phyloP scores from a whole-genome alignment of 2,888 invertebrate species.

The Zootermopsis nevadensis region DNA sequence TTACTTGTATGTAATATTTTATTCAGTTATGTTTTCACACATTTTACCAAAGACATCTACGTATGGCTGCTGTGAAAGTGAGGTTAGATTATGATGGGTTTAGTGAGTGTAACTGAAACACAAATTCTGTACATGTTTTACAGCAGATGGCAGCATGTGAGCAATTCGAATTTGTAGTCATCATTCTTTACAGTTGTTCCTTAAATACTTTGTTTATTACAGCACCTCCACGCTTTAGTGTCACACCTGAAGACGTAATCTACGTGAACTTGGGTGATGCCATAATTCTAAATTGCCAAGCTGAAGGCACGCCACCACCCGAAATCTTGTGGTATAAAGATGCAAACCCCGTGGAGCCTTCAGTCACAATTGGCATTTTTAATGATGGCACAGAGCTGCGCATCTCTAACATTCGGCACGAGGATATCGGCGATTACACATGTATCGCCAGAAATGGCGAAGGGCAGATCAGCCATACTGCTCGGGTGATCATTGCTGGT shows the following conservation, averaged over 20 bases:
- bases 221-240: slow-evolving; percentile 94
- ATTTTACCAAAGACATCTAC: too few relatives aligned
- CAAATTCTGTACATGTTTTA: too few relatives aligned
- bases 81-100: too few relatives aligned
- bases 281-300: slow-evolving; percentile 96
- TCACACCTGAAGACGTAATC: slow-evolving; percentile 95
- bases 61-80: too few relatives aligned
- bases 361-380: slow-evolving; percentile 88
- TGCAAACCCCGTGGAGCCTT: slow-evolving; percentile 89
- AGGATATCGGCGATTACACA: slow-evolving; percentile 96
- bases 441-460: slow-evolving; percentile 96
- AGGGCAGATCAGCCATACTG: slow-evolving; percentile 95
- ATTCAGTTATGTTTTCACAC: too few relatives aligned
- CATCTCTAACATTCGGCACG: slow-evolving; percentile 91
- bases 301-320: slow-evolving; percentile 95
- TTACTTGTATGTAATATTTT: too few relatives aligned
- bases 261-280: slow-evolving; percentile 97
- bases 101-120: too few relatives aligned
- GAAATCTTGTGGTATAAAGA: slow-evolving; percentile 97
- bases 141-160: too few relatives aligned
- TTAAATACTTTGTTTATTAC: slow-evolving; percentile 42
- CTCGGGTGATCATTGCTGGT: slow-evolving; percentile 94
- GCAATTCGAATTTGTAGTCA: too few relatives aligned
- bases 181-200: too few relatives aligned
- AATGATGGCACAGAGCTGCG: slow-evolving; percentile 94